Evolutionary conservation across 1,140 invertebrate species (phyloP), one percentile per base, ranked within the genome.

Genomic region (Apis cerana): DNA sequence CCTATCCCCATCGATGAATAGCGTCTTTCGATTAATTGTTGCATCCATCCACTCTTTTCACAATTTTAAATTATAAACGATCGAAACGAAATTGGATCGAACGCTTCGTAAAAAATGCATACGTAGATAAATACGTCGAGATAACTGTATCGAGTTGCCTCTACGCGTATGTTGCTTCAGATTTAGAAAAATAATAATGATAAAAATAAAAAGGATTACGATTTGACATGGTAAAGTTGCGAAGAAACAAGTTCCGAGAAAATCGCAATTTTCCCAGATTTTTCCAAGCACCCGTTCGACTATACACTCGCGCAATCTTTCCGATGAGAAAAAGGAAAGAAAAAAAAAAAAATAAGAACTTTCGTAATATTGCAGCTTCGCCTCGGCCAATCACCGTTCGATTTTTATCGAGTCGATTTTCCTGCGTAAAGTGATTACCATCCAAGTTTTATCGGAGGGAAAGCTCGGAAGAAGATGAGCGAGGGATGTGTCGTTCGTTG

Each of bases 401-500:
- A 58, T 72, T 72, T 72, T 72, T 72, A 56, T 43, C 17, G 43
- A 79, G 54, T 1, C 1, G 54, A 62, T 62, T 62, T 50, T 11
- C 58, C 11, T 21, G 17, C 15, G 59, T 62, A 61, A 79, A 79
- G 56, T 58, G 77, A 79, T 79, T 79, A 69, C 52, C 27, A 48
- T 50, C 23, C 43, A 69, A 56, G 23, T 33, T 70, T 7, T 4
- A 17, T 9, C 7, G 23, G n/a, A 56, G 10, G 48, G 15, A 52
- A 27, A 59, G 33, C n/a, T 27, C 21, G 7, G 43, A 33, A 23
- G 8, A 2, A 23, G 23, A 62, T 11, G 17, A 9, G 33, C 2
- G 33, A 2, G 33, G 5, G 15, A 13, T 43, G 27, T 43, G 64
- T 43, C 43, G 33, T 68, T 5, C 43, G 33, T 50, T n/a, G 65